Evolutionary conservation across 2,797 vertebrate genomes (phyloP).

Genomic region (Dipus sagitta): DNA sequence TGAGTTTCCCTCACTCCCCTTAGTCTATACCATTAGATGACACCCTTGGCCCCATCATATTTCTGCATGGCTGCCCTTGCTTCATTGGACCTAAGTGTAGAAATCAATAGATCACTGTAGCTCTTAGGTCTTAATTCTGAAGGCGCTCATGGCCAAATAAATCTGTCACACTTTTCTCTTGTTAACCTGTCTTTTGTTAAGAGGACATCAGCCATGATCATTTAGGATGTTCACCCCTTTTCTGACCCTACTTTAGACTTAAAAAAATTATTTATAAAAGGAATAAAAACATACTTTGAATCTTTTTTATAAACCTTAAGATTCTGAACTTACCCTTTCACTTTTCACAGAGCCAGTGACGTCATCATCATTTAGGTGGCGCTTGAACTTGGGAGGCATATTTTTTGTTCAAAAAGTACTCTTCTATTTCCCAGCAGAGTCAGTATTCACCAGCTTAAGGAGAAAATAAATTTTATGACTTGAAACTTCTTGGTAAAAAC

Average conservation of each 20-base stretch:
- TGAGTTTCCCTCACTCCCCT: not conserved
- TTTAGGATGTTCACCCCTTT: not conserved
- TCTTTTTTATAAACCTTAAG: slow-evolving; percentile 54
- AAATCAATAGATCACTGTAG: not conserved
- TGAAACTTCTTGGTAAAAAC: not conserved
- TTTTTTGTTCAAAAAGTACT: slow-evolving; percentile 52
- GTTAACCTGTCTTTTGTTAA: not conserved
- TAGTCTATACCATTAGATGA: not conserved
- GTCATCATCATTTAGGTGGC: slow-evolving; percentile 97
- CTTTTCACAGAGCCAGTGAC: slow-evolving; percentile 98
- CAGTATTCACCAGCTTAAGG: slow-evolving; percentile 62
- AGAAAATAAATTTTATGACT: slow-evolving; percentile 27
- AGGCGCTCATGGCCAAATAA: not conserved
- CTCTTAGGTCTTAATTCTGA: not conserved
- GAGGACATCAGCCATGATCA: not conserved
- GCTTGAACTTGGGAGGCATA: slow-evolving; percentile 99
- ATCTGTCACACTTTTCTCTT: not conserved
- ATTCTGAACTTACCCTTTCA: slow-evolving; percentile 93
- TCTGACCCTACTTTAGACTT: not conserved
- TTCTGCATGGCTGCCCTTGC: not conserved
- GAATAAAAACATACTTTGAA: not conserved
- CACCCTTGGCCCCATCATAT: not conserved
- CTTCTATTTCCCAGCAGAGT: slow-evolving; percentile 51
- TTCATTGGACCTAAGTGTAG: not conserved
- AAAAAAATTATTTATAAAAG: slow-evolving; percentile 7